phyloP scores from a whole-genome alignment of 2,797 vertebrate genomes.

The Esox masquinongy region DNA sequence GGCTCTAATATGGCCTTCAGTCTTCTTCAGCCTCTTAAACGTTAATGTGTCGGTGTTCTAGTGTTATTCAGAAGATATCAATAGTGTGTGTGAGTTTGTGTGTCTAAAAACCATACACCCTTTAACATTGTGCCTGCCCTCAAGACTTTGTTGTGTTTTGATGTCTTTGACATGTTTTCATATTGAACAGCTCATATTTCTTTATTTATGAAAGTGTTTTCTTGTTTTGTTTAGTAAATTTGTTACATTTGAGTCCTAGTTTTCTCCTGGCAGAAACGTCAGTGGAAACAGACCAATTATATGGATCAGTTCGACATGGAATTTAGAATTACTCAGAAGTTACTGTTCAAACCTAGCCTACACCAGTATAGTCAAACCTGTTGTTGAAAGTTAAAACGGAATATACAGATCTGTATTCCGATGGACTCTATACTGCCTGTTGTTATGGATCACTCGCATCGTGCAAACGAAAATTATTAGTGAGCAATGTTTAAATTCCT shows the following conservation, averaged over 20 bases:
- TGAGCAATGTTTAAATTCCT: background rate
- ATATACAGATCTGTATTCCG: conserved; percentile 16
- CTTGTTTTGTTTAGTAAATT: conserved; percentile 43
- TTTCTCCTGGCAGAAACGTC: conserved; percentile 49
- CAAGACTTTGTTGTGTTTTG: conserved; percentile 61
- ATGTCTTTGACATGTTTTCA: conserved; percentile 59
- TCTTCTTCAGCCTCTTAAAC: conserved; percentile 83
- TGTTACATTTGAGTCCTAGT: conserved; percentile 54
- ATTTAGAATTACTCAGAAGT: background rate
- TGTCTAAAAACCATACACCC: conserved; percentile 42
- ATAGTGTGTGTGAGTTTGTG: conserved; percentile 44
- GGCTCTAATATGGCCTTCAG: conserved; percentile 68
- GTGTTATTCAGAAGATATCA: conserved; percentile 67
- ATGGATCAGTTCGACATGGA: background rate
- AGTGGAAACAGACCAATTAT: conserved; percentile 37
- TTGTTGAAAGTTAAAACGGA: conserved; percentile 6
- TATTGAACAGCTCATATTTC: conserved; percentile 42
- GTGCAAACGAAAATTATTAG: background rate
- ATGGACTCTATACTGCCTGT: conserved; percentile 7
- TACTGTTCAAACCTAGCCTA: background rate
- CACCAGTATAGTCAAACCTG: background rate
- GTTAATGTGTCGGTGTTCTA: conserved; percentile 75
- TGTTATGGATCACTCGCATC: background rate
- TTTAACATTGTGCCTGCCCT: conserved; percentile 77
- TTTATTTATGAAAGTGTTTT: conserved; percentile 69